Conservation (phyloP, 2,888 invertebrate genomes). For the Drosophila bunnanda region DNA sequence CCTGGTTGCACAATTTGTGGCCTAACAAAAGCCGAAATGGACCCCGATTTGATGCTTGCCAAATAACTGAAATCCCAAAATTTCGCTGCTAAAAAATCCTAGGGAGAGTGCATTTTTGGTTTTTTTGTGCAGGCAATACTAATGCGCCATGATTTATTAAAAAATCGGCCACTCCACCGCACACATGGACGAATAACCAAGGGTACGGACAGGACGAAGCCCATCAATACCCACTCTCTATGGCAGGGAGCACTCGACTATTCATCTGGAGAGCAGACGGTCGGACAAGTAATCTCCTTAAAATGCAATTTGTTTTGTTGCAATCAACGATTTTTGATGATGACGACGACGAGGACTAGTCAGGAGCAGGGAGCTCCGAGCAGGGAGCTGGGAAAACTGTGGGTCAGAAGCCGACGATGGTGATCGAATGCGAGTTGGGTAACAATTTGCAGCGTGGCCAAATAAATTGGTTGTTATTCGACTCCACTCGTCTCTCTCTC, state of each 20-base stretch:
- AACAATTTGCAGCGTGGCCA: constrained; percentile 79
- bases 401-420: constrained; percentile 47
- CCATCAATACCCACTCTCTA: constrained; percentile 31
- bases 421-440: constrained; percentile 73
- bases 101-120: constrained; percentile 30
- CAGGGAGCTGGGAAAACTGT: constrained; percentile 12
- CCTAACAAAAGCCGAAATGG: background rate
- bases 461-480: constrained; percentile 79
- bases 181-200: constrained; percentile 14
- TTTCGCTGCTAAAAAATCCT: constrained; percentile 13
- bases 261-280: constrained; percentile 54
- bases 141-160: constrained; percentile 75
- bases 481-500: constrained; percentile 13
- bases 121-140: constrained; percentile 39
- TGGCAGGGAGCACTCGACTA: constrained; percentile 41
- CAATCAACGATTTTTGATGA: constrained; percentile 81
- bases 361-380: constrained; percentile 11
- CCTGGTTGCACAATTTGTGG: constrained; percentile 18
- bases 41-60: constrained; percentile 34
- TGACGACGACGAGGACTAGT: constrained; percentile 51
- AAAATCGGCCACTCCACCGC: constrained; percentile 43
- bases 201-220: constrained; percentile 3
- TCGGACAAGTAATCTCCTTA: constrained; percentile 71
- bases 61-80: constrained; percentile 26
- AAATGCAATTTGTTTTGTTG: constrained; percentile 80